phyloP scores from a whole-genome alignment of 2,113 vertebrate genomes.

The Polyodon spathula region DNA sequence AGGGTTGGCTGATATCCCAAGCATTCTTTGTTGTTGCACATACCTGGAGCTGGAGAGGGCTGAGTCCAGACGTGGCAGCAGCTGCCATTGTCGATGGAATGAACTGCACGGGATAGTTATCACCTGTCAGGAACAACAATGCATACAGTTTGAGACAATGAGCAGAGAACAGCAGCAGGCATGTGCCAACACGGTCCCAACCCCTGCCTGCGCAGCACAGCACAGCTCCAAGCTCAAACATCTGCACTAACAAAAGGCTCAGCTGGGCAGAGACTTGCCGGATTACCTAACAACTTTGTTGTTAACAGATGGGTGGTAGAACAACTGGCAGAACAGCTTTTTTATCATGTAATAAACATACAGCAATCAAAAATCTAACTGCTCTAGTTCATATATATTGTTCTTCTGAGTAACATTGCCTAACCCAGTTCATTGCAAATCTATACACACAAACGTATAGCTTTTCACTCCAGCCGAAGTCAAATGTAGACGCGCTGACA shows the following conservation, averaged over 20 bases:
- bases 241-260: slow-evolving; percentile 90
- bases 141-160: slow-evolving; percentile 96
- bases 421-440: no score
- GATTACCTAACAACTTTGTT: slow-evolving; percentile 54
- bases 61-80: slow-evolving; percentile 98
- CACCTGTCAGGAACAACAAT: slow-evolving; percentile 96
- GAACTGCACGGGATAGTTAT: slow-evolving; percentile 99
- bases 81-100: slow-evolving; percentile 99
- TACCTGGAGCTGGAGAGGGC: slow-evolving; percentile 99
- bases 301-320: slow-evolving; percentile 61
- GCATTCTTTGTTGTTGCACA: slow-evolving; percentile 78
- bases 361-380: no score
- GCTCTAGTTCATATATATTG: no score
- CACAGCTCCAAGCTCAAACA: slow-evolving; percentile 79
- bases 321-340: slow-evolving; percentile 57
- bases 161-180: slow-evolving; percentile 66
- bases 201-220: slow-evolving; percentile 51
- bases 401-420: no score
- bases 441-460: no score
- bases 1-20: slow-evolving; percentile 71
- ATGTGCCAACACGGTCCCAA: slow-evolving; percentile 80
- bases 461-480: no score
- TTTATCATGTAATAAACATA: no score
- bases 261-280: slow-evolving; percentile 66
- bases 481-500: slow-evolving; percentile 4